Evolutionary conservation across 2,888 invertebrate species (phyloP).

Genomic region (Cheilosia scutellata): DNA sequence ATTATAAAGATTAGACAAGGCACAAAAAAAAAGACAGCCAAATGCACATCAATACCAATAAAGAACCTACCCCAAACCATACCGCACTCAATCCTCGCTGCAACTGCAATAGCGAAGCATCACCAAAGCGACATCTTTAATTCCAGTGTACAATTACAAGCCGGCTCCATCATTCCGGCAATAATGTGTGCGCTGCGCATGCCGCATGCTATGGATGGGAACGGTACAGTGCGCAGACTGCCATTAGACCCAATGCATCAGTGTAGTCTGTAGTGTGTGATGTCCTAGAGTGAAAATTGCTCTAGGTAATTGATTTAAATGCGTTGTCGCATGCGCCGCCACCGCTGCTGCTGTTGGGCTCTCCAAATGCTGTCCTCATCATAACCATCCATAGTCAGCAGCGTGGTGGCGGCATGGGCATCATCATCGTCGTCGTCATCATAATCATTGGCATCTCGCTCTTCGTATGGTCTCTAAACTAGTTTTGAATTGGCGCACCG

Average conservation of each 20-base stretch:
- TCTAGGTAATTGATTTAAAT: slow-evolving; percentile 72
- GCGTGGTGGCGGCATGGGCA: not conserved
- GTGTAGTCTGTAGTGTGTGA: slow-evolving; percentile 3
- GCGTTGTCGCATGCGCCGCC: slow-evolving; percentile 68
- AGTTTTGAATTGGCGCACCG: slow-evolving; percentile 36
- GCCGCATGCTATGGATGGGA: slow-evolving; percentile 28
- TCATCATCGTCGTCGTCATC: slow-evolving; percentile 12
- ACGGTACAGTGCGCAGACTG: slow-evolving; percentile 44
- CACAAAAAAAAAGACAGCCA: slow-evolving; percentile 2
- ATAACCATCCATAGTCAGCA: slow-evolving; percentile 23
- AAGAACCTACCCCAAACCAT: slow-evolving; percentile 23
- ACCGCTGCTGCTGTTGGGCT: slow-evolving; percentile 2
- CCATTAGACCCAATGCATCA: slow-evolving; percentile 35
- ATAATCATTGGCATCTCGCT: slow-evolving; percentile 34
- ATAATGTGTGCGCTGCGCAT: not conserved
- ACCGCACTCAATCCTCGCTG: not conserved
- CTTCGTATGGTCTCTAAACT: slow-evolving; percentile 50
- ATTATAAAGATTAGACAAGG: slow-evolving; percentile 56
- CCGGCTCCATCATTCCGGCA: slow-evolving; percentile 36
- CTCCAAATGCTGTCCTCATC: slow-evolving; percentile 32
- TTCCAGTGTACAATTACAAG: slow-evolving; percentile 73
- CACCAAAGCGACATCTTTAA: slow-evolving; percentile 71
- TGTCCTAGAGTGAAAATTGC: slow-evolving; percentile 69
- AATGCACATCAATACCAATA: slow-evolving; percentile 46
- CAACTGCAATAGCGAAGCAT: slow-evolving; percentile 39